These are phyloP conservation scores for Pelagia noctiluca DNA, from an alignment of 30 jellyfish, hydroid and myxozoan genomes.

Conservation along the genomic window DNA sequence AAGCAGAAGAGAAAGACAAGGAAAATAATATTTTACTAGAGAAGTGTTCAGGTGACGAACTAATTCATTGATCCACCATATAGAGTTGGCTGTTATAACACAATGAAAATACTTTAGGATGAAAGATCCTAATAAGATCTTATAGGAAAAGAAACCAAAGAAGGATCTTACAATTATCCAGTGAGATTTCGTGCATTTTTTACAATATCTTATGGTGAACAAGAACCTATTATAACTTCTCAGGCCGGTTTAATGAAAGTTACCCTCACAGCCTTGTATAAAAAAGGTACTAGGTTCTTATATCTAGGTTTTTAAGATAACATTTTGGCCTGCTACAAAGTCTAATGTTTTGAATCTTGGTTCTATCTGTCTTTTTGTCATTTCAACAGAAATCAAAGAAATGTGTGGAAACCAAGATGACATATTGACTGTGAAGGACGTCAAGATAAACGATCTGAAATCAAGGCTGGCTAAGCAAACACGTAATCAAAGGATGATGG, in stretches of 20 bases:
- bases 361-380: background rate
- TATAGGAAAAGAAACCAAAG: too few relatives aligned
- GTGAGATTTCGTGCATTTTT: too few relatives aligned
- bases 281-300: too few relatives aligned
- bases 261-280: too few relatives aligned
- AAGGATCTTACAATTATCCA: too few relatives aligned
- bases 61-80: background rate
- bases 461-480: conserved; percentile 50
- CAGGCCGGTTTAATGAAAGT: too few relatives aligned
- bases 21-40: conserved; percentile 56
- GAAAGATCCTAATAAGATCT: too few relatives aligned
- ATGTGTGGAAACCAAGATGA: conserved; percentile 69
- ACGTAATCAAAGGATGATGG: conserved; percentile 18
- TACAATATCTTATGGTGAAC: too few relatives aligned
- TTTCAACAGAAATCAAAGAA: conserved; percentile 37
- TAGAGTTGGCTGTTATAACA: background rate
- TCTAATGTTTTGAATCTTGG: background rate
- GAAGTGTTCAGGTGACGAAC: conserved; percentile 55
- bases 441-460: conserved; percentile 27
- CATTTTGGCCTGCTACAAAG: background rate
- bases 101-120: background rate
- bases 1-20: conserved; percentile 4
- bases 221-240: too few relatives aligned
- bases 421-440: conserved; percentile 36
- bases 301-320: background rate